phyloP scores from a whole-genome alignment of 2,113 vertebrate genomes.

The Ailurus styani region DNA sequence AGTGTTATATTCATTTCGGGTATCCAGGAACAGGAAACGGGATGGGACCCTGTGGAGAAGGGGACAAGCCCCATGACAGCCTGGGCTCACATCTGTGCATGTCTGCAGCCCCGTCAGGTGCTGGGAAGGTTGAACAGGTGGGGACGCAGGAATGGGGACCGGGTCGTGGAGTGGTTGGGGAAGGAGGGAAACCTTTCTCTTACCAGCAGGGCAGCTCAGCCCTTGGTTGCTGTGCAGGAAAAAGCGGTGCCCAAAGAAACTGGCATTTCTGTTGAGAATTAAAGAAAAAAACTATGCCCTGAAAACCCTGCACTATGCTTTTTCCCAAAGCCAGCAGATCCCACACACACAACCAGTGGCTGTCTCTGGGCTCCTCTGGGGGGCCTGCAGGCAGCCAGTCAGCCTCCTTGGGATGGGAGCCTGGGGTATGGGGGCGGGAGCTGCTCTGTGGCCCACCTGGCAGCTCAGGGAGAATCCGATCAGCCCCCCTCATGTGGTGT shows the following conservation, averaged over 20 bases:
- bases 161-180: not conserved
- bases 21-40: not conserved
- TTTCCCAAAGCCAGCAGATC: not conserved
- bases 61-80: too few relatives aligned
- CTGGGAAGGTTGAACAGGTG: not conserved
- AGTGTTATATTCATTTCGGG: not conserved
- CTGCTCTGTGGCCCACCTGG: not conserved
- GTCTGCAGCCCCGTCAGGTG: not conserved
- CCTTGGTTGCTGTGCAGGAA: not conserved
- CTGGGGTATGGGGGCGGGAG: not conserved
- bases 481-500: not conserved
- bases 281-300: not conserved
- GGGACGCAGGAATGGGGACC: not conserved
- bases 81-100: not conserved
- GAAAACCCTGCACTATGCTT: not conserved
- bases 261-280: not conserved
- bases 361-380: not conserved
- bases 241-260: not conserved
- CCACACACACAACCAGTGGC: too few relatives aligned
- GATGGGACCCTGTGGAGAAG: fast-evolving
- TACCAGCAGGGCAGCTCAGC: not conserved
- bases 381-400: not conserved
- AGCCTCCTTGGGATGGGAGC: not conserved
- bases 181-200: not conserved
- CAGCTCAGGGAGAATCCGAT: not conserved